Percentiles rank a stretch among this genome's conserved stretches.
Evolutionary conservation across 2,888 invertebrate genomes (phyloP).

Genomic region (Melitaea athalia): DNA sequence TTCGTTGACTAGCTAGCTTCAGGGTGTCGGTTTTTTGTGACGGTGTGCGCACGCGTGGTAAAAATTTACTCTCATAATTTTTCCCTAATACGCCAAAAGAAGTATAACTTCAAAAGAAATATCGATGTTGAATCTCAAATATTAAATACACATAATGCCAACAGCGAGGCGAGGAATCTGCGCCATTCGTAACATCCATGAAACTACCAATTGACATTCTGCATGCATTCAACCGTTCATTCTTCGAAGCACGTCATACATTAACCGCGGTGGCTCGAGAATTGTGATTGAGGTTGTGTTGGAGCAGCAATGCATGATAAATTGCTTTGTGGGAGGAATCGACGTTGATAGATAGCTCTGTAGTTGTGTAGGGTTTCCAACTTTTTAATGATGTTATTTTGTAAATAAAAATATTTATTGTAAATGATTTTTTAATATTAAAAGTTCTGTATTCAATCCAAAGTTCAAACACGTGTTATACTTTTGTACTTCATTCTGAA

Average conservation of each 20-base stretch:
- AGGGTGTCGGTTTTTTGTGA: too few relatives aligned
- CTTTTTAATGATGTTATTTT: neutral
- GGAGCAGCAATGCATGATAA: conserved; percentile 32
- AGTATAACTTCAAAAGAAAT: too few relatives aligned
- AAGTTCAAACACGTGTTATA: too few relatives aligned
- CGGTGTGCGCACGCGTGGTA: too few relatives aligned
- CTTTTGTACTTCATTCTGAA: too few relatives aligned
- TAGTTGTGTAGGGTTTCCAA: conserved; percentile 8
- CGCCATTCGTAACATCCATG: conserved; percentile 14
- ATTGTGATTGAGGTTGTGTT: conserved; percentile 23
- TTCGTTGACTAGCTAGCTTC: too few relatives aligned
- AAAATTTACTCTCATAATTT: too few relatives aligned
- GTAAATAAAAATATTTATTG: too few relatives aligned
- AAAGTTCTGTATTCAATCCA: too few relatives aligned
- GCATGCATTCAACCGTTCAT: neutral
- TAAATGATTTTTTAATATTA: too few relatives aligned
- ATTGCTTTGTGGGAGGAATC: conserved; percentile 25
- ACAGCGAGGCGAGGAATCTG: neutral
- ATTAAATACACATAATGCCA: neutral
- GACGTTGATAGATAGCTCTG: conserved; percentile 21
- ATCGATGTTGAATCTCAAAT: neutral
- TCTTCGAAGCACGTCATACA: conserved; percentile 15
- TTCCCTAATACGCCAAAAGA: too few relatives aligned
- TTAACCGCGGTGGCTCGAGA: conserved; percentile 18
- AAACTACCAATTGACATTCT: conserved; percentile 23